Evolutionary conservation across 1,140 invertebrate genomes (phyloP).

Genomic region (Araneus ventricosus): DNA sequence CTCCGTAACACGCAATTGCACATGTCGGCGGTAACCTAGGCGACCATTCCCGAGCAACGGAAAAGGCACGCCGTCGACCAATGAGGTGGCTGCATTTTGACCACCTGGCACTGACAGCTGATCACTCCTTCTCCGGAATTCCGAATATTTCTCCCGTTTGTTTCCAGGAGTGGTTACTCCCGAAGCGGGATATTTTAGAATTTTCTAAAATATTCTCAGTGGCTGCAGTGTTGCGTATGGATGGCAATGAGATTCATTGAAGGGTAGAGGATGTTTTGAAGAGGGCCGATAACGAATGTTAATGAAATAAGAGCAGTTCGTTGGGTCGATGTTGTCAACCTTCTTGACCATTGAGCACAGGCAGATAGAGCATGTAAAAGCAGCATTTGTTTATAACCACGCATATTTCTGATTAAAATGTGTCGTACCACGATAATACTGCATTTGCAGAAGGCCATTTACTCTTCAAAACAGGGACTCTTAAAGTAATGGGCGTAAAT

Average conservation of each 20-base stretch:
- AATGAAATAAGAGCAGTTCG: neutral
- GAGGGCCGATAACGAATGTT: neutral
- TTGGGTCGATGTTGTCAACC: neutral
- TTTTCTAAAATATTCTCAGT: conserved; percentile 31
- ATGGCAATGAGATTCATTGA: neutral
- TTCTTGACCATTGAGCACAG: no score
- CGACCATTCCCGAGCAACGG: conserved; percentile 58
- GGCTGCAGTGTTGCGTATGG: neutral
- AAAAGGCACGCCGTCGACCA: conserved; percentile 69
- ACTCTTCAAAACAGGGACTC: no score
- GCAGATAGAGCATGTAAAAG: no score
- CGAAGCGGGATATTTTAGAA: neutral
- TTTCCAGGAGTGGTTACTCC: conserved; percentile 42
- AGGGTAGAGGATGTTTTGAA: neutral
- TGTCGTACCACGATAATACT: no score
- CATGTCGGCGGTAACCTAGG: conserved; percentile 73
- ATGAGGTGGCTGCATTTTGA: conserved; percentile 69
- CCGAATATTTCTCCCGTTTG: conserved; percentile 61
- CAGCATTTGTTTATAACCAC: no score
- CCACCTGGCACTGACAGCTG: conserved; percentile 74
- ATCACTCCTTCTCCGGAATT: conserved; percentile 70
- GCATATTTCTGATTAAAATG: no score
- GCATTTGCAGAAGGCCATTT: no score
- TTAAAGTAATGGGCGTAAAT: no score
- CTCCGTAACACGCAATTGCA: conserved; percentile 63